phyloP scores from a whole-genome alignment of 2,797 vertebrate species.

The Pelobates cultripes region DNA sequence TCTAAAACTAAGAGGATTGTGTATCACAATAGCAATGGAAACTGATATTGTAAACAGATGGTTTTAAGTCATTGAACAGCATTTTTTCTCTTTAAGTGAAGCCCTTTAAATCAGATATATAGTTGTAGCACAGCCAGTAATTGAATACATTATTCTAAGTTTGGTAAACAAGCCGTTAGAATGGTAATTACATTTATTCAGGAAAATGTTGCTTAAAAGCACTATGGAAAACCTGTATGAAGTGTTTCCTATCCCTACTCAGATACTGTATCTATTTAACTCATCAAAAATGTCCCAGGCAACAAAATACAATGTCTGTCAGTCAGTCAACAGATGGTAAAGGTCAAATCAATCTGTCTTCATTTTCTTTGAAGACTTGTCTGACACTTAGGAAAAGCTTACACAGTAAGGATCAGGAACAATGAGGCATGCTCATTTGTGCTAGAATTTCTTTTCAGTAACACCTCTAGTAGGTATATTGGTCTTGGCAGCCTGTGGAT shows the following conservation, averaged over 20 bases:
- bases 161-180: no score
- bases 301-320: not conserved
- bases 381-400: conserved; percentile 4
- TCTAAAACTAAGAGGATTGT: no score
- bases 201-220: not conserved
- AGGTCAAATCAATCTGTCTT: conserved; percentile 12
- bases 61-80: no score
- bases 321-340: not conserved
- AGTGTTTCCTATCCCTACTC: not conserved
- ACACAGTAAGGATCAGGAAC: not conserved
- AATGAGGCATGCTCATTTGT: not conserved
- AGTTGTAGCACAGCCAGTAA: not conserved
- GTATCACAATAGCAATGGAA: no score
- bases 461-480: not conserved
- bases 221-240: not conserved
- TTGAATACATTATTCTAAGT: not conserved
- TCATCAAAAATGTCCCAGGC: not conserved
- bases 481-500: conserved; percentile 2
- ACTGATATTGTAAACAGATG: no score
- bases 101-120: not conserved
- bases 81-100: not conserved
- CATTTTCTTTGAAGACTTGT: conserved; percentile 9
- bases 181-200: not conserved
- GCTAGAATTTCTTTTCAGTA: conserved; percentile 43
- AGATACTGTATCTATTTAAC: not conserved